Evolutionary conservation across 2,797 vertebrate species (phyloP), one percentile per base, ranked within the genome.

Genomic region (Chrysocyon brachyurus): DNA sequence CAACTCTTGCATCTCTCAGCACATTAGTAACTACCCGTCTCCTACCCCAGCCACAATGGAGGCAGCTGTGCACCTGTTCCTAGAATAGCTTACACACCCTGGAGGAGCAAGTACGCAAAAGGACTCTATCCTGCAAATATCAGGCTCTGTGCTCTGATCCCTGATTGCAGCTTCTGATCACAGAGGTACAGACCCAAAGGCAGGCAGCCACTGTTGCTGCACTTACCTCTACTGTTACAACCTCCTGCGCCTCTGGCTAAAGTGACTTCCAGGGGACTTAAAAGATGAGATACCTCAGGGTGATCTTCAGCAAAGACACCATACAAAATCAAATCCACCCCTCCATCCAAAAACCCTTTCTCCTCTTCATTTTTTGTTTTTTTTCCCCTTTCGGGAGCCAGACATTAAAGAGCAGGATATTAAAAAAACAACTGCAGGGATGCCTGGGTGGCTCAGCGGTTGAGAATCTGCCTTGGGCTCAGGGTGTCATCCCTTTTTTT

Each of bases 321-420:
- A n/a, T n/a, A n/a, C n/a, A n/a, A n/a, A n/a, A n/a, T n/a, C n/a
- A n/a, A n/a, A n/a, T n/a, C n/a, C n/a, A n/a, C n/a, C n/a, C n/a
- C n/a, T n/a, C n/a, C n/a, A n/a, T n/a, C n/a, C n/a, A n/a, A n/a
- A n/a, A n/a, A 59, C 28, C 24, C 19, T 68, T 83, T 36, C 57
- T 82, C 52, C 11, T 66, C 17, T 2, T 0, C 24, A 56, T 56
- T 56, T 36, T 66, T 59, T 72, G 14, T 24, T 87, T 64, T 75
- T 90, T 63, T 36, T 36, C 16, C 49, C 36, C 52, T 87, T 83
- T 66, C 22, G 40, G 59, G 49, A 75, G 31, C 31, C 84, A 92
- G 57, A 82, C 40, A 82, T 64, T 87, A 87, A 64, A 77, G 75
- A 63, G 46, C 28, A 91, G 33, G 68, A 88, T 49, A 57, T 95